Evolutionary conservation across 1,140 invertebrate genomes (phyloP), one percentile per base, ranked within the genome.

Genomic region (Telenomus remus): DNA sequence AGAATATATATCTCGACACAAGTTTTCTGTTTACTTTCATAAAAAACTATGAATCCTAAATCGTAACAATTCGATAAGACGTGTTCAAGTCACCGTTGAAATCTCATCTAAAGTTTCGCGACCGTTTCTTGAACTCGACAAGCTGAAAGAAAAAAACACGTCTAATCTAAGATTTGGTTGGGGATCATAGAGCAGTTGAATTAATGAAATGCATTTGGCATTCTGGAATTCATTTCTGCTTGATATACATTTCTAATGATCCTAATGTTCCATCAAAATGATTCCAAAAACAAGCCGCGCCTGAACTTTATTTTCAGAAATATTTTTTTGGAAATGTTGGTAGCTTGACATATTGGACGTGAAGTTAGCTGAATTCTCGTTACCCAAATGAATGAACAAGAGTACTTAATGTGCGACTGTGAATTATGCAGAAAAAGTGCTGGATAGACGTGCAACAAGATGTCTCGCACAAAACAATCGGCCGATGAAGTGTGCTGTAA

Each of bases 381-480:
- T 46, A 50, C 6, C 63, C 50, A 46, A 55, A 43, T 72, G 16
- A 59, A 57, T 65, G 39, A 64, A 59, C 33, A 47, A 16, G 39
- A 51, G 27, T 13, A n/a, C n/a, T 63, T 59, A 48, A 59, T 64
- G 56, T 64, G 37, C 50, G 37, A 48, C 19, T 27, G 2, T 27
- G 42, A 56, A 63, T 57, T 63, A 63, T 61, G 48, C 51, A 55
- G 16, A 73, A 66, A 73, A 73, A 73, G 33, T 60, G 39, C 56
- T 37, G 47, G 71, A 34, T 53, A 68, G 59, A 63, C 59, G 47
- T 27, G 19, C 68, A 59, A 42, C 63, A 69, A 75, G 64, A 69
- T 76, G 79, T 80, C 73, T 79, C 77, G 44, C 33, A 34, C 27
- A 48, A 77, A 78, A 85, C 79, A 82, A 82, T 81, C 63, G 64